Evolutionary conservation across 2,113 vertebrate genomes (phyloP), one percentile per base, ranked within the genome.

Genomic region (Donacobius atricapilla): DNA sequence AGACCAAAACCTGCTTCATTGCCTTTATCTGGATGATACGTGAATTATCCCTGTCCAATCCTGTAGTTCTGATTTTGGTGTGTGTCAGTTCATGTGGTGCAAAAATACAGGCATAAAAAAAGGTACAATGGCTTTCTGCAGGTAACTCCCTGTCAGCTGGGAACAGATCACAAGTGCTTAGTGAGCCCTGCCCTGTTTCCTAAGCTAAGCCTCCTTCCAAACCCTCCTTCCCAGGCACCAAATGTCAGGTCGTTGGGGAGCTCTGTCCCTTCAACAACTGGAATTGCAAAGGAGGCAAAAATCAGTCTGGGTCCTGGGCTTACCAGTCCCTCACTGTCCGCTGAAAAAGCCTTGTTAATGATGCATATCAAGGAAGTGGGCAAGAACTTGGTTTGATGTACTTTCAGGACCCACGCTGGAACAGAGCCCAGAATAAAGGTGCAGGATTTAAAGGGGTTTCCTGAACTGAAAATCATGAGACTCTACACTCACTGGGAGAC

Each of bases 171-270:
- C 10, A 42, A 37, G 21, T 2, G 68, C 4, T 37, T 27, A 50
- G 10, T 44, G 8, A 77, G 21, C 19, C 18, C 10, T 90, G 39
- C 10, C 5, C 30, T 11, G 7, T 47, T 35, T 73, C 24, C 15
- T 23, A 10, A 42, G 12, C 4, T 35, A 8, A 53, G 9, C 2
- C 3, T 63, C 33, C 35, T 63, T n/a, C 28, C 25, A n/a, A 65
- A 33, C 12, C 18, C 16, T 56, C 11, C 14, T 69, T 87, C n/a
- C 8, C 19, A 18, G 13, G 8, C 13, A 10, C 2, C 5, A 10
- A 5, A 20, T 1, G 0, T 24, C 19, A 16, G 5, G 1, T 35
- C 17, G 11, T 68, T 3, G 1, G 19, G 19, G 6, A 80, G 4
- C 30, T 27, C 22, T 66, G 25, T 40, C 40, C 28, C 9, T 40